phyloP scores from a whole-genome alignment of 2,113 vertebrate species.

The Aegypius monachus region DNA sequence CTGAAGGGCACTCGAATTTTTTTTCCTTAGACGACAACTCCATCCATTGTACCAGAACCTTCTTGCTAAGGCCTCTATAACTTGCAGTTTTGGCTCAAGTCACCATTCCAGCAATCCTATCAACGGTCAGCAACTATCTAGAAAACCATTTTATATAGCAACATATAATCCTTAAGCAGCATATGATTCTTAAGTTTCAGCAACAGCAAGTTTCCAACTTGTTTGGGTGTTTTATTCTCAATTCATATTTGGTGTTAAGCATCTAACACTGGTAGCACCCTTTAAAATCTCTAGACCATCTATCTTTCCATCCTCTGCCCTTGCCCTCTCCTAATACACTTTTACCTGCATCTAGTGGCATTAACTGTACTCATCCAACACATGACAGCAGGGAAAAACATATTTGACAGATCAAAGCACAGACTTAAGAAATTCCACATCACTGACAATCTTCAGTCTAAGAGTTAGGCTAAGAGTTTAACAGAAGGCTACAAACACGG shows the following conservation, averaged over 20 bases:
- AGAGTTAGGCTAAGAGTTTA: background rate
- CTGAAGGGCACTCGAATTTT: background rate
- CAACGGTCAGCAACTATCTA: background rate
- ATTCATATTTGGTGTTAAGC: background rate
- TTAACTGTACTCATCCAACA: background rate
- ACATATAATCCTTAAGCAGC: background rate
- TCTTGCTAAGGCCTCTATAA: background rate
- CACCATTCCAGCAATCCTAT: background rate
- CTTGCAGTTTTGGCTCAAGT: background rate
- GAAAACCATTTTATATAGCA: background rate
- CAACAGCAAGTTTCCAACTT: background rate
- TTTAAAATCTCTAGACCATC: background rate
- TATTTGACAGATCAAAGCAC: background rate
- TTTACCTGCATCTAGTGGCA: background rate
- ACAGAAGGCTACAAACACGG: background rate
- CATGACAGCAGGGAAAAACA: background rate
- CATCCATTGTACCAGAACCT: background rate
- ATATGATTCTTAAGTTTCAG: background rate
- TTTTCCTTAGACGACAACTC: background rate
- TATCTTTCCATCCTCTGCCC: background rate
- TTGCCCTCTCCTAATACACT: background rate
- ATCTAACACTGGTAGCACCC: background rate
- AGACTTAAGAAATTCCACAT: background rate
- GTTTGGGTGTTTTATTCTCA: background rate
- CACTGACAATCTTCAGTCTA: background rate